These are phyloP conservation scores for Palythoa grandiflora DNA, from an alignment of 92 coral and sea anemone genomes.

Conservation along the genomic window DNA sequence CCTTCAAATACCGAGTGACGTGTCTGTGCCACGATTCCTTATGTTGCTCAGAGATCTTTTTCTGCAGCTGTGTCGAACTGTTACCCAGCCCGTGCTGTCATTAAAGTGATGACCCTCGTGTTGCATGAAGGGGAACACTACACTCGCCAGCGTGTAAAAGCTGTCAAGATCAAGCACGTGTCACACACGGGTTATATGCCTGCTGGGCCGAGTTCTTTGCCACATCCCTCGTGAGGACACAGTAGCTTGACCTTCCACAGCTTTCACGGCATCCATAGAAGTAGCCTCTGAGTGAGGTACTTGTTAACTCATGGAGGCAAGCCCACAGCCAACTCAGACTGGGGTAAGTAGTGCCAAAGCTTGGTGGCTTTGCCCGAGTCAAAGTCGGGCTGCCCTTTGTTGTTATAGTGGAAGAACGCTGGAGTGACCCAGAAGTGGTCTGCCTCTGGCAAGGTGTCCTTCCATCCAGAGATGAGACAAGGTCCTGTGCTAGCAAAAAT, in stretches of 20 bases:
- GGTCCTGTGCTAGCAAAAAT: neutral
- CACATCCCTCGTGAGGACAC: constrained; percentile 57
- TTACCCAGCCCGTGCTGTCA: constrained; percentile 43
- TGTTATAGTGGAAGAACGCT: neutral
- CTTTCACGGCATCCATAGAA: constrained; percentile 44
- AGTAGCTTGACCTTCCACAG: constrained; percentile 58
- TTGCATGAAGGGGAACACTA: constrained; percentile 22
- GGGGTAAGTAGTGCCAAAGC: neutral
- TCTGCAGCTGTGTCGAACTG: constrained; percentile 47
- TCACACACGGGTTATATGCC: constrained; percentile 39
- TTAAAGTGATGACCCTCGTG: constrained; percentile 49
- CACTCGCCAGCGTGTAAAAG: constrained; percentile 7
- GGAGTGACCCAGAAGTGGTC: too few relatives aligned
- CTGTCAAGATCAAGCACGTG: constrained; percentile 50
- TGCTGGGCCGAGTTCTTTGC: neutral
- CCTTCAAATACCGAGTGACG: neutral
- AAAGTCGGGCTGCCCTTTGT: neutral
- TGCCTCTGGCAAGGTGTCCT: too few relatives aligned
- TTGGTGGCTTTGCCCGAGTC: neutral
- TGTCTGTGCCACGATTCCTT: constrained; percentile 54
- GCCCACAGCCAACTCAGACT: constrained; percentile 19
- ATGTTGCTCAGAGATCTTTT: constrained; percentile 56
- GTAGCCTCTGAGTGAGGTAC: constrained; percentile 39
- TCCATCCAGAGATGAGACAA: neutral
- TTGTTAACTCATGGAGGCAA: constrained; percentile 54